Conservation (phyloP, 2,888 invertebrate genomes). For the Himalopsyche japonica region DNA sequence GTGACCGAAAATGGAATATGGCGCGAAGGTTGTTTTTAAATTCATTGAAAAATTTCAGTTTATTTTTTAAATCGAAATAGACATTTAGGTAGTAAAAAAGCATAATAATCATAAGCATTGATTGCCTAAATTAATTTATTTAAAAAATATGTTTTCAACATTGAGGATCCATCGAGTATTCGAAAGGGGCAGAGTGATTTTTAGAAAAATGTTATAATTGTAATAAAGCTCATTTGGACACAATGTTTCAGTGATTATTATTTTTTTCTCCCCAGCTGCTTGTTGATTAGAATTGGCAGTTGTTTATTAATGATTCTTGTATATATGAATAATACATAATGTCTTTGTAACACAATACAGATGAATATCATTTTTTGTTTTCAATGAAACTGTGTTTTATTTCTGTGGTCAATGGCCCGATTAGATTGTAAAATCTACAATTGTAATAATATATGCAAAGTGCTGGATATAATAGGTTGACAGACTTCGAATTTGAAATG, state of each 20-base stretch:
- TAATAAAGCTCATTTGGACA: background rate
- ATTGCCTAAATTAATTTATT: background rate
- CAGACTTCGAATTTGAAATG: too few species aligned
- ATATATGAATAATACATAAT: slow-evolving; percentile 35
- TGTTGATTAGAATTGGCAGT: slow-evolving; percentile 35
- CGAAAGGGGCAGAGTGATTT: background rate
- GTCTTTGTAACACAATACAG: slow-evolving; percentile 38
- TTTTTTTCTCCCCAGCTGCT: slow-evolving; percentile 27
- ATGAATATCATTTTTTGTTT: slow-evolving; percentile 31
- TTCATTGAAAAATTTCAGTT: background rate
- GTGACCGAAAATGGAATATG: background rate
- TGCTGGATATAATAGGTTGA: too few species aligned
- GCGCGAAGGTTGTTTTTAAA: background rate
- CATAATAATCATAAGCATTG: background rate
- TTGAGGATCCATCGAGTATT: background rate
- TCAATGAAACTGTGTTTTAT: slow-evolving; percentile 20
- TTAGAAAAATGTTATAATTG: background rate
- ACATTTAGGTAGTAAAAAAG: background rate
- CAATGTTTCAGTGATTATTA: slow-evolving; percentile 10
- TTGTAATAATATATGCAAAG: too few species aligned
- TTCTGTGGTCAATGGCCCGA: background rate
- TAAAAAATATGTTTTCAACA: background rate
- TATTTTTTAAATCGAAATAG: background rate
- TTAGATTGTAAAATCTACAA: too few species aligned
- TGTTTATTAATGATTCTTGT: slow-evolving; percentile 37